phyloP scores from a whole-genome alignment of 1,140 invertebrate genomes.

The Aphidius ervi region DNA sequence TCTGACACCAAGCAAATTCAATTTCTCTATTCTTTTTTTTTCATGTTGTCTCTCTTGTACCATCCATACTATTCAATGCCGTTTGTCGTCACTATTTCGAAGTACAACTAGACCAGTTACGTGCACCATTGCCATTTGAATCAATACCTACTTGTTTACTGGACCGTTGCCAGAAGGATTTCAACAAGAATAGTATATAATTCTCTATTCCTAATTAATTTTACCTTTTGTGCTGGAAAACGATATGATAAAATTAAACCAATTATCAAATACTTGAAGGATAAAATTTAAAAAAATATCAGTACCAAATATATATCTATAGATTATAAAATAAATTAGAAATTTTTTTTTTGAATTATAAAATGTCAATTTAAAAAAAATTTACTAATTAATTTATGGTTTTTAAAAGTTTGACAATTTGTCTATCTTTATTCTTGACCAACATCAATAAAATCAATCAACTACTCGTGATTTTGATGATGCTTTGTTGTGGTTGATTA shows the following conservation, averaged over 20 bases:
- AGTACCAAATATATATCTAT: no score
- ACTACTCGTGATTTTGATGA: background rate
- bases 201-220: conserved; percentile 24
- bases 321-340: no score
- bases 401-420: no score
- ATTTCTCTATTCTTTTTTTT: conserved; percentile 11
- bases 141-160: conserved; percentile 48
- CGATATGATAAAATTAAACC: conserved; percentile 10
- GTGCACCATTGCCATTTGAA: conserved; percentile 32
- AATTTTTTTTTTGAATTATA: no score
- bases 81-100: conserved; percentile 13
- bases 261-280: conserved; percentile 11
- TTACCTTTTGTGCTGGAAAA: conserved; percentile 17
- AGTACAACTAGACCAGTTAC: background rate
- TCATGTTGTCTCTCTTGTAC: conserved; percentile 2
- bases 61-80: background rate
- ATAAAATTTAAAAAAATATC: background rate
- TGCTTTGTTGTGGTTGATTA: conserved; percentile 15
- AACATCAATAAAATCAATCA: conserved; percentile 1
- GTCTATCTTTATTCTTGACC: no score
- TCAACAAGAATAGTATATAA: conserved; percentile 27
- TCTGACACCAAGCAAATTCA: conserved; percentile 14
- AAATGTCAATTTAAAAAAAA: no score
- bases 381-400: no score
- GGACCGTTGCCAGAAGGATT: conserved; percentile 41